Evolutionary conservation across 2,113 vertebrate genomes (phyloP).

Genomic region (Glaucidium brasilianum): DNA sequence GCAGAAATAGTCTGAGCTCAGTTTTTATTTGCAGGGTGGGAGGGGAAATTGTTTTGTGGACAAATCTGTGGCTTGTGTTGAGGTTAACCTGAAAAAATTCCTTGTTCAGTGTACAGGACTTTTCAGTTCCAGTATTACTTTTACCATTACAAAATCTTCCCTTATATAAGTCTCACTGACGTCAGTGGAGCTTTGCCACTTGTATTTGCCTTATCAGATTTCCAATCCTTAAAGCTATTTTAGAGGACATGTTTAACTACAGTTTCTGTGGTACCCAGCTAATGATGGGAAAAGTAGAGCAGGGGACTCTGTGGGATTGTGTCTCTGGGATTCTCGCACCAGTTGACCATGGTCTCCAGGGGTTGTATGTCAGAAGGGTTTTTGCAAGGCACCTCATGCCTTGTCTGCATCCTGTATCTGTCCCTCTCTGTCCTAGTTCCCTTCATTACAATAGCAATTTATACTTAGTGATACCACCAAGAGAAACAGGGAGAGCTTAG

Average conservation of each 20-base stretch:
- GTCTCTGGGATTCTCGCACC: not conserved
- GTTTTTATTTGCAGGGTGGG: not conserved
- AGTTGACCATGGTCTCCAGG: not conserved
- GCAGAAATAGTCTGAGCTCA: not conserved
- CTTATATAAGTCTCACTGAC: constrained; percentile 57
- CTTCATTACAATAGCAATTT: not conserved
- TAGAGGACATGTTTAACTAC: constrained; percentile 11
- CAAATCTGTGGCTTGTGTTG: constrained; percentile 4
- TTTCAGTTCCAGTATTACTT: constrained; percentile 31
- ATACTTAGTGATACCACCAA: not conserved
- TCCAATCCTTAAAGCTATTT: constrained; percentile 61
- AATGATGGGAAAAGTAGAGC: not conserved
- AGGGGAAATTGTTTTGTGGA: not conserved
- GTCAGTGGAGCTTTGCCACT: constrained; percentile 58
- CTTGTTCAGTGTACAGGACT: constrained; percentile 25
- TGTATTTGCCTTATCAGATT: constrained; percentile 63
- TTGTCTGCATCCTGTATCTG: not conserved
- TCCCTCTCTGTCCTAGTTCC: not conserved
- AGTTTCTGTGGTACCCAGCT: not conserved
- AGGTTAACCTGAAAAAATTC: constrained; percentile 48
- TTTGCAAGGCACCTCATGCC: not conserved
- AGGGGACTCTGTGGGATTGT: not conserved
- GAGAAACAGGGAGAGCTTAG: not conserved
- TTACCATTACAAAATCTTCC: constrained; percentile 57
- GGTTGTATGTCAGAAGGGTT: not conserved